Evolutionary conservation across 2,888 invertebrate genomes (phyloP), one percentile per base, ranked within the genome.

Genomic region (Eubasilissa splendida): DNA sequence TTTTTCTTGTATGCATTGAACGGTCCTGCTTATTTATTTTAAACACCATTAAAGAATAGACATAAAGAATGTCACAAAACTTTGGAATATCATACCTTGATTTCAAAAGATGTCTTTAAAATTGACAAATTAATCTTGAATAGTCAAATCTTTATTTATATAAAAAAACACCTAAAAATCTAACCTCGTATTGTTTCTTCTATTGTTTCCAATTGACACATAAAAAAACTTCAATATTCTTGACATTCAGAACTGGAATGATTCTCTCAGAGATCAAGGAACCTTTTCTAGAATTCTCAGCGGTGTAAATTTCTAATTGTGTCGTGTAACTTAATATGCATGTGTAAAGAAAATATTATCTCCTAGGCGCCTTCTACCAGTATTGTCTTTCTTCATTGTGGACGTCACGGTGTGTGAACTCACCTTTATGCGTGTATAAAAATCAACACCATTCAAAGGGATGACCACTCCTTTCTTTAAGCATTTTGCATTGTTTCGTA

Each of bases 281-380:
- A 9, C 63, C 63, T 63, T 42, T 33, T 33, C 33, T 63, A 31
- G 63, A 63, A 33, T 63, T 31, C 63, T 63, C 63, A 33, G 63
- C 31, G 63, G 63, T 63, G 22, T 63, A 33, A 31, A 63, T 63
- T 63, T 63, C 63, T 33, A 63, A 63, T 63, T 63, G 53, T 76
- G 66, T 68, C 33, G 33, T 14, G 77, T 68, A 66, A 77, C 77
- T 42, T 50, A 54, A 66, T 77, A 77, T 58, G 12, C 68, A 31
- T 22, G 12, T 66, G 42, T 52, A 14, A 58, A 66, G 76, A 52
- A 14, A 76, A 53, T 14, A 42, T 76, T 56, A 33, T 76, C 59
- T 76, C 75, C 53, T 53, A 42, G 50, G 50, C 33, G 52, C 68
- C 11, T 77, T 58, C 68, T n/a, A 52, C 58, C 66, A 33, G 42